phyloP scores from a whole-genome alignment of 92 coral and sea anemone genomes.

The Metridium senile region DNA sequence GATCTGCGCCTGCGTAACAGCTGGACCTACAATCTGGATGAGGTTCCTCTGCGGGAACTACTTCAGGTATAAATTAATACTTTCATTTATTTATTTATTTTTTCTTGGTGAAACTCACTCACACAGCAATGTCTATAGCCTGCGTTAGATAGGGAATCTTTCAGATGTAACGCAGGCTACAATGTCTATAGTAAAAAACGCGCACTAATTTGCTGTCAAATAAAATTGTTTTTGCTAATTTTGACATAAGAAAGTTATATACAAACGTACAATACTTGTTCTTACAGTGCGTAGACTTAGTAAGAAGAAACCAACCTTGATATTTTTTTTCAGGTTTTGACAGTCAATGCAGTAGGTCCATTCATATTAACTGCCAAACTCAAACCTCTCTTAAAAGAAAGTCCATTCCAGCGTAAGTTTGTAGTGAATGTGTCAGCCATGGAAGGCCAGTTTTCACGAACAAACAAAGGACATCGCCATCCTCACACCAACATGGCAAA shows the following conservation, averaged over 20 bases:
- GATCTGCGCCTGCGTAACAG: constrained; percentile 36
- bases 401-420: constrained; percentile 37
- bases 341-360: constrained; percentile 48
- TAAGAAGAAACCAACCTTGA: too few species aligned
- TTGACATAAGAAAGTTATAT: too few species aligned
- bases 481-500: constrained; percentile 57
- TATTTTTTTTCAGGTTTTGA: constrained; percentile 33
- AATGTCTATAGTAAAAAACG: too few species aligned
- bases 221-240: too few species aligned
- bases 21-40: constrained; percentile 50
- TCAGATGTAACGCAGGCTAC: too few species aligned
- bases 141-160: too few species aligned
- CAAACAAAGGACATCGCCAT: constrained; percentile 39
- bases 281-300: too few species aligned
- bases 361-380: constrained; percentile 43
- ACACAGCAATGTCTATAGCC: too few species aligned
- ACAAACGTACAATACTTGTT: too few species aligned
- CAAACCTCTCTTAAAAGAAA: constrained; percentile 34
- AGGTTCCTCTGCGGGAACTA: constrained; percentile 41
- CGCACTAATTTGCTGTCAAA: too few species aligned
- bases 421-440: constrained; percentile 51
- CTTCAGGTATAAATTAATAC: background rate
- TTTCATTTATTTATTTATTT: too few species aligned
- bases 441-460: constrained; percentile 48
- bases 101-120: too few species aligned